Base-by-base conservation (phyloP, 2,888 invertebrate genomes). In the Sarcophaga subvicina region DNA sequence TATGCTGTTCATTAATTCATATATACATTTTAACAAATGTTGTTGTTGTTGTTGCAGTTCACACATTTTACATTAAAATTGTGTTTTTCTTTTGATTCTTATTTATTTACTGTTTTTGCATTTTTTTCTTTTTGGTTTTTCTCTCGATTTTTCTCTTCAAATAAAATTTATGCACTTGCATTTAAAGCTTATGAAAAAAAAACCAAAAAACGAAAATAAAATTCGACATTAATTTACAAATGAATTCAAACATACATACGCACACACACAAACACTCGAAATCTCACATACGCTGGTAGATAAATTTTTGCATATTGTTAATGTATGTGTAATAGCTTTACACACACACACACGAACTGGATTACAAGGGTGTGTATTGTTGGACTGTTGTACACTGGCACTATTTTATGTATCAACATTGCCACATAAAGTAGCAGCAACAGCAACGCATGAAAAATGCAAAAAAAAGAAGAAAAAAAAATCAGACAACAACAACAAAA, bases 291-390 rank as follows among this genome's bases (percentile, higher is more conserved):
- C 17, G 54, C 54, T 14, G 54, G 54, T 17, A 54, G 54, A 14
- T 54, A 54, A 54, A 54, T 54, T 54, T 54, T 37, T 69, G 75
- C 78, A 89, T 90, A 91, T 37, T 90, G 91, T 89, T 91, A 91
- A 91, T 90, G 89, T 90, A 91, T 91, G 91, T 90, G 89, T 73
- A 69, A 83, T 76, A 89, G 4, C 37, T 37, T 59, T 89, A 90
- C 90, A 91, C 90, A 90, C 90, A 90, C 69, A 90, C 89, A 67
- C 70, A 72, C 71, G 72, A 88, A 88, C 85, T 88, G 49, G n/a
- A 59, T 59, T 17, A 59, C 59, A 59, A 59, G 59, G 14, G 17
- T 59, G 59, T 59, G 59, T 59, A 59, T 3, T 59, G 59, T 59
- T 14, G n/a, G 17, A 37, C 37, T 37, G 5, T 54, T 17, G 17